Percentiles rank a stretch among this genome's conserved stretches.
These are phyloP conservation scores for Actias luna DNA, from an alignment of 2,888 invertebrate species.

Conservation along the genomic window DNA sequence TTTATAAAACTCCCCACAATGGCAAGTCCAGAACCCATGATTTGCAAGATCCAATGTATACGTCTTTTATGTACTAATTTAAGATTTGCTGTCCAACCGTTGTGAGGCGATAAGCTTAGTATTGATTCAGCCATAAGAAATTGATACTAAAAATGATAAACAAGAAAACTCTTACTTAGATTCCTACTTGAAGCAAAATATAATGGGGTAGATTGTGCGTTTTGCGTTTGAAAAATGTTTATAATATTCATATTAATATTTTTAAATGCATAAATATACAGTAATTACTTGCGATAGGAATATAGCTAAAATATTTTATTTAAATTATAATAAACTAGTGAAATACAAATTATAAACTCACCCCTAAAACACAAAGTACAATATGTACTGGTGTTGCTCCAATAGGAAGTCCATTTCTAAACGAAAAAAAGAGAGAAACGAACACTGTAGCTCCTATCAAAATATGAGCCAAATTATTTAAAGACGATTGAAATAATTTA, in stretches of 20 bases:
- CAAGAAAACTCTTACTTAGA: not conserved
- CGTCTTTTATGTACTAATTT: constrained; percentile 55
- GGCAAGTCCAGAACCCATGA: constrained; percentile 58
- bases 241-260: no score
- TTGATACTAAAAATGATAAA: constrained; percentile 55
- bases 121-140: constrained; percentile 67
- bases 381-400: constrained; percentile 51
- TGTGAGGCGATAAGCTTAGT: constrained; percentile 52
- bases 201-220: not conserved
- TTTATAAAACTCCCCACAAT: constrained; percentile 57
- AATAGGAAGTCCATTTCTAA: constrained; percentile 46
- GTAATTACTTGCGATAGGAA: no score
- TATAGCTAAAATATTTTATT: not conserved
- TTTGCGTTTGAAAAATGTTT: not conserved
- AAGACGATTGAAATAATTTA: constrained; percentile 46
- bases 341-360: constrained; percentile 40
- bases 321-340: constrained; percentile 54
- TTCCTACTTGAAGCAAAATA: not conserved
- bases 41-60: constrained; percentile 60
- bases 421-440: constrained; percentile 42
- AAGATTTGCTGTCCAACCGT: constrained; percentile 59
- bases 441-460: constrained; percentile 60
- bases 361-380: constrained; percentile 64
- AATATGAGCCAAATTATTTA: constrained; percentile 54
- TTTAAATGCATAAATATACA: no score